phyloP scores from a whole-genome alignment of 2,113 vertebrate species.

The Dolichotis patagonum region DNA sequence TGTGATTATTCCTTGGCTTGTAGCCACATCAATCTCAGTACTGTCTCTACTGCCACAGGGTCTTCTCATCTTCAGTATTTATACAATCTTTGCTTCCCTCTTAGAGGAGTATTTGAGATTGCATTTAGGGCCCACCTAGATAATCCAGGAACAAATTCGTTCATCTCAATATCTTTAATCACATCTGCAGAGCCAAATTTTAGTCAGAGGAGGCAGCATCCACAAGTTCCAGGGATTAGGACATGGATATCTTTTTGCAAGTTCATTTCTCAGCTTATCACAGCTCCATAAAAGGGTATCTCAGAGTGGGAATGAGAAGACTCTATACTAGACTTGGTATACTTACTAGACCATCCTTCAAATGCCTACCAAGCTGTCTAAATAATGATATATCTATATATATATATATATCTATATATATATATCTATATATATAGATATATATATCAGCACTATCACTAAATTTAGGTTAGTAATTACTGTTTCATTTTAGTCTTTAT shows the following conservation, averaged over 20 bases:
- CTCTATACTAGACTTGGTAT: background rate
- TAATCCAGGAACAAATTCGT: background rate
- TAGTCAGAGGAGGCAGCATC: background rate
- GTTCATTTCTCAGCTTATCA: background rate
- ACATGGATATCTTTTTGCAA: background rate
- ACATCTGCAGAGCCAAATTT: background rate
- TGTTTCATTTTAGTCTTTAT: background rate
- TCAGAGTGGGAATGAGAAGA: background rate
- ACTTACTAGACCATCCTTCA: background rate
- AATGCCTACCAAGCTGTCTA: background rate
- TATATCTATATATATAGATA: no score
- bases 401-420: no score
- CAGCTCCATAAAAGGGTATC: background rate
- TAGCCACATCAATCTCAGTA: background rate
- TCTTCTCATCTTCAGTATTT: background rate
- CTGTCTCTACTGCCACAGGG: background rate
- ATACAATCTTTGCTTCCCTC: background rate
- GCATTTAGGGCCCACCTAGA: background rate
- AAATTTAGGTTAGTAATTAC: background rate
- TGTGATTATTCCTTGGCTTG: background rate
- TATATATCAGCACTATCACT: background rate
- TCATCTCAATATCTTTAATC: background rate
- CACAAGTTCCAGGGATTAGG: background rate
- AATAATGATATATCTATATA: background rate
- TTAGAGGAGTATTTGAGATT: background rate